These are phyloP conservation scores for Morpho deidamia DNA, from an alignment of 2,888 invertebrate species.

Conservation along the genomic window DNA sequence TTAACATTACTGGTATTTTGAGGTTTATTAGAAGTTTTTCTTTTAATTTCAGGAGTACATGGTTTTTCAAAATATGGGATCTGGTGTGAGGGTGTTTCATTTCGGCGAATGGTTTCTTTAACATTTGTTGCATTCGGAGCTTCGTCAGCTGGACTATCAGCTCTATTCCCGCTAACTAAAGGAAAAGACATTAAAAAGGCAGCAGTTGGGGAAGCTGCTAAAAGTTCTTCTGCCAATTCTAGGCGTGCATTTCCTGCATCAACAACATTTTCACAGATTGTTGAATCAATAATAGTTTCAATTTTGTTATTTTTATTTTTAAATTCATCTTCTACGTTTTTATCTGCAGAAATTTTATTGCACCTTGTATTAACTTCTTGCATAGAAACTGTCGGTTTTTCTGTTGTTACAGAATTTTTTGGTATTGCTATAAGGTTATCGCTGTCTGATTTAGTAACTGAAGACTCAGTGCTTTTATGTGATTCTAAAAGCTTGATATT, in stretches of 20 bases:
- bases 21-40: constrained; percentile 35
- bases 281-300: constrained; percentile 55
- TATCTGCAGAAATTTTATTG: constrained; percentile 32
- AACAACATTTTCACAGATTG: constrained; percentile 59
- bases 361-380: constrained; percentile 18
- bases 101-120: constrained; percentile 32
- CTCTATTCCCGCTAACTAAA: constrained; percentile 79
- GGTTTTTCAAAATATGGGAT: constrained; percentile 46
- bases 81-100: constrained; percentile 38
- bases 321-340: constrained; percentile 30
- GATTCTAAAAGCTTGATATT: background rate
- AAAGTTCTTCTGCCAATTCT: constrained; percentile 74
- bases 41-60: constrained; percentile 31
- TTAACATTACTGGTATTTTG: constrained; percentile 29
- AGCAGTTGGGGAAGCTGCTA: constrained; percentile 84
- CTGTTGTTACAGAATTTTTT: constrained; percentile 10
- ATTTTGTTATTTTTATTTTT: constrained; percentile 61
- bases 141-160: constrained; percentile 70
- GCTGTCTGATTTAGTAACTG: constrained; percentile 7
- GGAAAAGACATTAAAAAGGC: constrained; percentile 88
- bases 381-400: constrained; percentile 25
- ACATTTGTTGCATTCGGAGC: constrained; percentile 34
- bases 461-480: constrained; percentile 7
- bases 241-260: constrained; percentile 77
- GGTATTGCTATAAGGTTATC: background rate